Base-by-base conservation (phyloP, 2,113 vertebrate species). In the Boulengeromyrus knoepffleri region DNA sequence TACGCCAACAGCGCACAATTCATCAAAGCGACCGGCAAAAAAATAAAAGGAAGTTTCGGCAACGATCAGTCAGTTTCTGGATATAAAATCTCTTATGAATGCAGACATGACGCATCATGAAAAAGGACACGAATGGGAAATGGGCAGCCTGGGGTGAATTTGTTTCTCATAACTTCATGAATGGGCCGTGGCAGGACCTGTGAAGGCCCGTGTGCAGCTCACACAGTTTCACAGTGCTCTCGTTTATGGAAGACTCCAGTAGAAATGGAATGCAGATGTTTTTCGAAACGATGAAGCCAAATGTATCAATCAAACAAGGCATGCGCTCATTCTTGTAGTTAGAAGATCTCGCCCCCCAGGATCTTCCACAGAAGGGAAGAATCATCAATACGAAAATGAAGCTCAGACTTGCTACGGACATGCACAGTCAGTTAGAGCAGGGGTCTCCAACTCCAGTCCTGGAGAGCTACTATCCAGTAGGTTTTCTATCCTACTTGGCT, bases 21-120 rank as follows among this genome's bases (percentile, higher is more conserved):
- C 5, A 93, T 90, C 92, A 92, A 93, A 91, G 87, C 27, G 56
- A 77, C 85, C 90, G 93, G 36, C 0, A 91, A 89, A 92, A 92
- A 87, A 91, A 89, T 91, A 80, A 56, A 17, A 66, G 53, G 3
- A 17, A 10, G 49, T 92, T 92, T 93, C 88, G 88, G 92, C 92
- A 93, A 93, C 90, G 89, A 93, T 92, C 93, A 93, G 92, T 93
- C 92, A 89, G 87, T 93, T 93, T 94, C 93, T 92, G 90, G 12
- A 70, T 90, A 91, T 92, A 91, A 93, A 93, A 91, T 92, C 92
- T 87, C 91, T 93, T 53, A 5, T 19, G 80, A 91, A 92, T 94
- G 93, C 94, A 94, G 93, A 94, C 93, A 92, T 90, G 27, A 88
- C 88, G 47, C 92, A 93, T 93, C 94, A 93, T 92, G 92, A 91